These are phyloP conservation scores for Hemicordylus capensis DNA, from an alignment of 2,113 vertebrate species.

Conservation along the genomic window DNA sequence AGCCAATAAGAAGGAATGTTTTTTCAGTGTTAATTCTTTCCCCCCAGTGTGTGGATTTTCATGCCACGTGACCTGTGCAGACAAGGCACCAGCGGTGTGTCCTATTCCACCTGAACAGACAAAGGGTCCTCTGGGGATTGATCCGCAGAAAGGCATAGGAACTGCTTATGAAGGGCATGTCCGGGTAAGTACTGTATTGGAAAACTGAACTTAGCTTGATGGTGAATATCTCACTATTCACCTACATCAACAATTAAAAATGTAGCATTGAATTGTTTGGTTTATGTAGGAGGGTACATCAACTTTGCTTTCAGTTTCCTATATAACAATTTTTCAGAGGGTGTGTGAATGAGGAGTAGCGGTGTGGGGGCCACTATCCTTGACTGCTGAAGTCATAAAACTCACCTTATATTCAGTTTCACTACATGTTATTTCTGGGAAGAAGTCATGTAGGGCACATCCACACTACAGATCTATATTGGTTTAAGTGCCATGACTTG, in stretches of 20 bases:
- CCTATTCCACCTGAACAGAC: conserved; percentile 95
- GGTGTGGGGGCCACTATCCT: too few relatives aligned
- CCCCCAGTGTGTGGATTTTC: conserved; percentile 92
- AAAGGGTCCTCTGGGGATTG: conserved; percentile 94
- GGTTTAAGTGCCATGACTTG: background rate
- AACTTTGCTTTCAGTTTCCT: background rate
- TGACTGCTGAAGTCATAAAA: background rate
- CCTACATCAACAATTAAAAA: conserved; percentile 25
- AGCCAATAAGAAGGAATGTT: background rate
- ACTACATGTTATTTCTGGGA: background rate
- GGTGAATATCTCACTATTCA: background rate
- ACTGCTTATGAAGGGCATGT: conserved; percentile 96
- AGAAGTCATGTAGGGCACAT: background rate
- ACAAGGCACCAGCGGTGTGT: conserved; percentile 94
- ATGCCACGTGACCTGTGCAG: conserved; percentile 97
- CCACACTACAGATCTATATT: background rate
- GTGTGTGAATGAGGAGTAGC: background rate
- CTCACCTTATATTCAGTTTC: background rate
- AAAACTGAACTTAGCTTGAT: background rate
- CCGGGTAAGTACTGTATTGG: conserved; percentile 84
- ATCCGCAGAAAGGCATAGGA: conserved; percentile 94
- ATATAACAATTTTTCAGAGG: background rate
- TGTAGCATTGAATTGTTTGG: background rate
- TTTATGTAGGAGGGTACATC: background rate
- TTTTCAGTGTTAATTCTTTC: conserved; percentile 30